Conservation (phyloP, 2,113 vertebrate genomes). For the Esox niger region DNA sequence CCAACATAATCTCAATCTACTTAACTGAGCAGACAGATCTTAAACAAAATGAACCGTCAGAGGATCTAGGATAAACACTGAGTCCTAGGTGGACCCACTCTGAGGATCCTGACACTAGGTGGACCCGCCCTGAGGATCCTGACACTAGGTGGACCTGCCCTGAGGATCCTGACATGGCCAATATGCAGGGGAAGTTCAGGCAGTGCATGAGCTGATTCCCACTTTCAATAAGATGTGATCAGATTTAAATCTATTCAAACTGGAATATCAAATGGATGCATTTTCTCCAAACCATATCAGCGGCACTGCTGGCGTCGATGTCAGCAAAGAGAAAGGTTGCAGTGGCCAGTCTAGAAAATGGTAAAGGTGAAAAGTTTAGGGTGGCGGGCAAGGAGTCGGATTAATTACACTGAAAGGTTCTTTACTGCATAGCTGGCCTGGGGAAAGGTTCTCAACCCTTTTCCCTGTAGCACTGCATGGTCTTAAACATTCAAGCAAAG, state of each 20-base stretch:
- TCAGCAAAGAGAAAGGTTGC: constrained; percentile 44
- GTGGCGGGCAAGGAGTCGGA: constrained; percentile 49
- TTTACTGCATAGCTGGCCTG: background rate
- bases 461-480: background rate
- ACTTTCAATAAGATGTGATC: too few relatives aligned
- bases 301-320: constrained; percentile 1
- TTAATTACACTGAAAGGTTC: constrained; percentile 47
- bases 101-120: too few relatives aligned
- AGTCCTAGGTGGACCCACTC: too few relatives aligned
- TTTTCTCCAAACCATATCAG: background rate
- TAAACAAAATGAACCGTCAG: background rate
- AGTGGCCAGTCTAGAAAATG: constrained; percentile 54
- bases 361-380: constrained; percentile 75
- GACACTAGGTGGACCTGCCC: too few relatives aligned
- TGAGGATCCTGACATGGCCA: too few relatives aligned
- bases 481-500: background rate
- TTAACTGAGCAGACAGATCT: background rate
- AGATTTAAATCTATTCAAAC: too few relatives aligned
- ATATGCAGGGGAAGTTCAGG: too few relatives aligned
- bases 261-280: background rate
- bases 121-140: too few relatives aligned
- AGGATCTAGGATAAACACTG: too few relatives aligned
- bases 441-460: background rate
- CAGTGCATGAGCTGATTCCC: too few relatives aligned
- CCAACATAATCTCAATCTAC: too few relatives aligned